Evolutionary conservation across 2,797 vertebrate genomes (phyloP), one percentile per base, ranked within the genome.

Genomic region (Ptychobarbus kaznakovi): DNA sequence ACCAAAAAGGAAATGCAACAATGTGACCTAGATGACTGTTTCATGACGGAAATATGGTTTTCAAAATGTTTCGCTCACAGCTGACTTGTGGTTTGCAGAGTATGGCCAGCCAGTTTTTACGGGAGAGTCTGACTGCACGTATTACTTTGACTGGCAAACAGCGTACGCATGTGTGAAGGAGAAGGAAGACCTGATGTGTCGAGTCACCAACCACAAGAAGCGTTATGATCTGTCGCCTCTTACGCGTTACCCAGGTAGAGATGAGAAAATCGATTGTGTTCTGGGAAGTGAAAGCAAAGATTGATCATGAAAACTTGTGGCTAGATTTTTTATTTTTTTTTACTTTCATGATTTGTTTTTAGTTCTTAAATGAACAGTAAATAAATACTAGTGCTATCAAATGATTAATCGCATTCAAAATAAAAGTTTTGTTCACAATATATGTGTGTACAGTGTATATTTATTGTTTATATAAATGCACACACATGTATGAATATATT

Each of bases 101-200:
- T 94, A 84, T 66, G 98, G 98, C 22, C 22, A 2, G 8, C 98
- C 98, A 0, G 94, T 96, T 8, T 99, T 98, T 66, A 90, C 93
- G 0, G 97, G 95, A 1, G 98, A 99, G 93, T 95, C 95, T 0
- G 97, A 98, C 92, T 99, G 98, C 91, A 98, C 98, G 0, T 99
- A 99, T 90, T 97, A 96, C 90, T 99, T 99, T 18, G 93, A 96
- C 13, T 99, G 98, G 98, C 94, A 96, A 82, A 99, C 98, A 0
- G 92, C 94, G 3, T 95, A 96, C 0, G 98, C 98, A 0, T 99
- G 98, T 18, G 81, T 97, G 88, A 96, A 96, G 75, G 97, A 98
- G 93, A 96, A 96, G 84, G 96, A 98, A 90, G 96, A 96, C 44
- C 92, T 97, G 1, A 93, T 97, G 78, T 99, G 98, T 66, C 91